Base-by-base conservation (phyloP, 2,888 invertebrate species). In the Erebia epiphron region DNA sequence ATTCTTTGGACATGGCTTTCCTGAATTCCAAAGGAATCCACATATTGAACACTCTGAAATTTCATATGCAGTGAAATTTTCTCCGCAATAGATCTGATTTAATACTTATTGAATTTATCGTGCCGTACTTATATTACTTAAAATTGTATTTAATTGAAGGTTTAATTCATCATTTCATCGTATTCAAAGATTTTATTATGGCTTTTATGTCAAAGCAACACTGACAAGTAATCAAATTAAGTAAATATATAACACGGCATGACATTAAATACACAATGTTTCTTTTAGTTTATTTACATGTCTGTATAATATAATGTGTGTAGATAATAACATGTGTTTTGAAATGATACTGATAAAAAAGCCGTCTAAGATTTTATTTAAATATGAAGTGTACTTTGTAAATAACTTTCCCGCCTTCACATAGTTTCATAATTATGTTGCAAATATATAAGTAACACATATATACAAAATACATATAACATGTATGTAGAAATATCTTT, bases 401-500 rank as follows among this genome's bases (percentile, higher is more conserved):
- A 70, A 75, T 77, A 77, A 67, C 43, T 73, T 70, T 72, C 57
- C 52, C 75, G 75, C 70, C 70, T 79, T 73, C 74, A 75, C 75
- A 76, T 54, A 73, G 26, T 61, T 70, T 75, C 58, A 74, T 64
- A 68, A 10, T 58, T 35, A 57, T 26, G 14, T 52, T 78, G 77
- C 81, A 78, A 70, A 72, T 77, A 72, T 77, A 72, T 75, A 61
- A 73, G 2, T 13, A 63, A 76, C 71, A 71, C 71, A 54, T 75
- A 58, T 63, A 67, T 65, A 68, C 13, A 21, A 50, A 58, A 50
- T 61, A 58, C 81, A 54, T 90, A 90, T 88, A 89, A 88, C 78
- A 74, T 50, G 79, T 89, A 89, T 90, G 88, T 89, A 90, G 83
- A 79, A 73, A 72, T 75, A 66, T 78, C 78, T 80, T 75, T 71